Evolutionary conservation across 2,888 invertebrate genomes (phyloP).

Genomic region (Amorpha juglandis): DNA sequence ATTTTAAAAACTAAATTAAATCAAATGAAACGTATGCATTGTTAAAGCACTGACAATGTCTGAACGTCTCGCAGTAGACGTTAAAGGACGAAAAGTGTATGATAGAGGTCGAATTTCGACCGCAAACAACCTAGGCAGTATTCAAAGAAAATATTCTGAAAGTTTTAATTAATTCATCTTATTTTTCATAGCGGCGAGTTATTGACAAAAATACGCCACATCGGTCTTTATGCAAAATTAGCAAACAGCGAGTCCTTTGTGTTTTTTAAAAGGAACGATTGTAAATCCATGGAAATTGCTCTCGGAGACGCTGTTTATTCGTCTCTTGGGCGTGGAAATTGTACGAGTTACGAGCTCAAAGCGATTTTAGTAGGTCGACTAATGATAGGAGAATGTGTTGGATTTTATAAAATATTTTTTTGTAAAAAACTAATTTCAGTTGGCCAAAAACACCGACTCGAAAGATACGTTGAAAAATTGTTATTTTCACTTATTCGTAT

Average conservation of each 20-base stretch:
- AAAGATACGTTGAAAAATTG: too few relatives aligned
- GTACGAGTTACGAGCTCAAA: not conserved
- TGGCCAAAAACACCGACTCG: too few relatives aligned
- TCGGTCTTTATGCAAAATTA: conserved; percentile 47
- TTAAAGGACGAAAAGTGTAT: too few relatives aligned
- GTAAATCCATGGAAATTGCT: conserved; percentile 55
- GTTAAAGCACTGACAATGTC: too few relatives aligned
- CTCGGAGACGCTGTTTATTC: conserved; percentile 51
- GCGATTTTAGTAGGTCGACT: not conserved
- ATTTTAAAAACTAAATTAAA: too few relatives aligned
- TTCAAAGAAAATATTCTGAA: conserved; percentile 34
- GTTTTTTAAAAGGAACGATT: conserved; percentile 45
- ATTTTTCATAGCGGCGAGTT: conserved; percentile 30
- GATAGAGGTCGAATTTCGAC: too few relatives aligned
- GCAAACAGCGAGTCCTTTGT: conserved; percentile 47
- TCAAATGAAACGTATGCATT: too few relatives aligned
- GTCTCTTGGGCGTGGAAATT: conserved; percentile 31
- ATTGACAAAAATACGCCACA: conserved; percentile 35
- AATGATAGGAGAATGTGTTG: too few relatives aligned
- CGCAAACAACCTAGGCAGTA: not conserved
- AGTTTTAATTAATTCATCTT: conserved; percentile 38
- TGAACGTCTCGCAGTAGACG: too few relatives aligned
- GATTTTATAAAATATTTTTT: too few relatives aligned
- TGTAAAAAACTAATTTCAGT: too few relatives aligned
- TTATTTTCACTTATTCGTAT: too few relatives aligned